Base-by-base conservation (phyloP, 1,140 invertebrate genomes). In the Hypothenemus hampei region DNA sequence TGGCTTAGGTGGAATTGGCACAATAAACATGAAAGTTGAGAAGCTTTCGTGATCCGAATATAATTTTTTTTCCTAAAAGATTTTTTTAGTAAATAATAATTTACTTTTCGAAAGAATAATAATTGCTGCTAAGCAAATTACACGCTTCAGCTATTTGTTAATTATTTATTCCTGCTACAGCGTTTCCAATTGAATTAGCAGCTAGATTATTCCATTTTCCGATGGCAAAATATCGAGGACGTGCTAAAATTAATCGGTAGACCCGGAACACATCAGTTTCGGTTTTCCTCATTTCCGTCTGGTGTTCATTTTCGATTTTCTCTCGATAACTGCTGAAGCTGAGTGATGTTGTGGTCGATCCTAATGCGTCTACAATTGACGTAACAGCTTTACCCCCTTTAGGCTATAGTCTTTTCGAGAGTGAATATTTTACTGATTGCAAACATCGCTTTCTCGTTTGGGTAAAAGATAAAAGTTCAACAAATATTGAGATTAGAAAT, bases 21-120 rank as follows among this genome's bases (percentile, higher is more conserved):
- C 53, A 56, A 56, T 56, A 56, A 56, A 56, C 53, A 56, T 48
- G 39, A 31, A 48, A 50, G 48, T 50, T 40, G 51, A 35, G 49
- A 53, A 49, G 57, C 56, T 63, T 50, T 59, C 57, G 51, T 53
- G 51, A 53, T 40, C 18, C 4, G 51, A 53, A 53, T 53, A 37
- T 23, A 3, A 13, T 31, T 46, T 16, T 46, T 36, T 45, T 45
- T 45, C 31, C 40, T 43, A 23, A 39, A 43, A 43, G 22, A 43
- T 23, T 10, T 43, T 23, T 15, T 21, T 37, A 37, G 13, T 37
- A 16, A n/a, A n/a, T 29, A 37, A n/a, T 37, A 15, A 15, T 37
- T 29, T 37, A n/a, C 35, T 16, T 16, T 7, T 37, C 35, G 10
- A 37, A 37, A 37, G 18, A 37, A 15, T 37, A 37, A 16, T 16